Base-by-base conservation (phyloP, 2,888 invertebrate species). In the Leucoptera coffeella region DNA sequence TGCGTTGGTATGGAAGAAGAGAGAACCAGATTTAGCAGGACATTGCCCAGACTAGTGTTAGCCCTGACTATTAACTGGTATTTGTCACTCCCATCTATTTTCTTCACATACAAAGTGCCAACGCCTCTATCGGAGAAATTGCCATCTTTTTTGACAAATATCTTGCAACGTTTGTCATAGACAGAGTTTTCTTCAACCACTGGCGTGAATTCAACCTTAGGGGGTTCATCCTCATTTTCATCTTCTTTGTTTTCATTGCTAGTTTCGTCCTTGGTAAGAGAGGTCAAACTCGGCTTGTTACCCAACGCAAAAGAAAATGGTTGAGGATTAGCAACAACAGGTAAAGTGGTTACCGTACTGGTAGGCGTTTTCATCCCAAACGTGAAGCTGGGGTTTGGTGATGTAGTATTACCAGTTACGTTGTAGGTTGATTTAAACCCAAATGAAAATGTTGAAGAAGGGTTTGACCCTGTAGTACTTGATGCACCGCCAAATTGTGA, bases 71-170 rank as follows among this genome's bases (percentile, higher is more conserved):
- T 71, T 25, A 95, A 53, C 51, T 95, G 94, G 31, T 82, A 77
- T 58, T 91, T 93, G 3, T 75, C 79, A 36, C 72, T 78, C 19
- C 79, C 77, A 35, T 81, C 74, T 15, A 85, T 73, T 21, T 84
- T 82, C 49, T 96, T 96, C n/a, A 96, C 59, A 47, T 85, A 91
- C 10, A 96, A 59, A 32, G 83, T 89, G 8, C 95, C 95, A n/a
- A 95, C 79, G 28, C 95, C 95, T 43, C 83, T 80, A 35, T 94
- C 93, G 23, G 75, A 74, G 56, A 80, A 95, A 34, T 73, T 77
- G 0, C 74, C 78, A 40, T 85, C 82, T 49, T 86, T 88, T 50
- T 93, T 92, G 9, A 88, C 80, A 58, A 88, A 96, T 31, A 96
- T 77, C 65, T 95, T 96, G 53, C 94, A 93, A 43, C 84, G 78